Base-by-base conservation (phyloP, 2,797 vertebrate genomes). In the Mus minutoides region DNA sequence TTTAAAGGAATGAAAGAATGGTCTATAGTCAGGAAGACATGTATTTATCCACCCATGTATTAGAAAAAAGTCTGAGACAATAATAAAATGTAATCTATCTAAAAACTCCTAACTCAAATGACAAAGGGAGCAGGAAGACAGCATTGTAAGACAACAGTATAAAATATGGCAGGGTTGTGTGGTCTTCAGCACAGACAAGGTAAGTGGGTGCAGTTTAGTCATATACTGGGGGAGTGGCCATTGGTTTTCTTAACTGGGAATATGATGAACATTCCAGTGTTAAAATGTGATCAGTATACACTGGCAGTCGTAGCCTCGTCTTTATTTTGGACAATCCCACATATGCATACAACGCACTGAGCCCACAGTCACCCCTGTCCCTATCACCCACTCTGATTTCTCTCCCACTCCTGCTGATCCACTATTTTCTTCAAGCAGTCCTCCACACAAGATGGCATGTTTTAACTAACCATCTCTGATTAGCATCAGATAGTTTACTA, bases 1-100 rank as follows among this genome's bases (percentile, higher is more conserved):
- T 93, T 79, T 67, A 77, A 97, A 95, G 88, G 16, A 94, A 76
- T 43, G 34, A 88, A 91, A 88, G 56, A 90, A 91, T 62, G 52
- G 40, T 21, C 96, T 31, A 14, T 11, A 76, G 26, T 67, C 13
- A 80, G 34, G 43, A 6, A 94, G 60, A 90, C 37, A 84, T 58
- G 4, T 21, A 31, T 89, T 85, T 71, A 77, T 75, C 8, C 54
- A 79, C 31, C 77, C n/a, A 46, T n/a, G 34, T 94, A 49, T 83
- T 87, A 82, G 54, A 78, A 73, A 92, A 87, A 88, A 80, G 29
- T 58, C 52, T 77, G 17, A 54, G 52, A 60, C 49, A 87, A 80
- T 29, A 62, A 77, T 29, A 76, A 14, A 76, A 69, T 76, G 14
- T 69, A 90, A 77, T 4, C 87, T 31, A 52, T 56, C n/a, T 87